Conservation (phyloP, 2,888 invertebrate genomes). For the Ceramica pisi region DNA sequence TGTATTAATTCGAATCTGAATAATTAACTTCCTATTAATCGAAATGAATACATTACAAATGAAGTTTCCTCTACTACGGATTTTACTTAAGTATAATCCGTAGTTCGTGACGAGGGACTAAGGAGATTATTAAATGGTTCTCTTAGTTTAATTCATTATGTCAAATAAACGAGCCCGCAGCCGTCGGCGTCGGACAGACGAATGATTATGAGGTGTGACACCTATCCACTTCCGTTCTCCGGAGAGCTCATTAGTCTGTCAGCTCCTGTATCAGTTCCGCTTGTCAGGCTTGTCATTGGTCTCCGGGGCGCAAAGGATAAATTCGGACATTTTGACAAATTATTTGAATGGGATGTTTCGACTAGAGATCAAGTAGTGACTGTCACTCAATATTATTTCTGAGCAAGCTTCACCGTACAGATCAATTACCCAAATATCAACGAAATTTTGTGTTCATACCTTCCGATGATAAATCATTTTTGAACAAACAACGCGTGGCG, state of each 20-base stretch:
- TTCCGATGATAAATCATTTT: conserved; percentile 15
- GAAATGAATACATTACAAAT: conserved; percentile 27
- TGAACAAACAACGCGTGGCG: conserved; percentile 5
- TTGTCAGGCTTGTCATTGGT: conserved; percentile 52
- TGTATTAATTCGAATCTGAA: conserved; percentile 19
- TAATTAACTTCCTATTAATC: conserved; percentile 41
- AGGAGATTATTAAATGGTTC: conserved; percentile 28
- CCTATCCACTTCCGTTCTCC: conserved; percentile 32
- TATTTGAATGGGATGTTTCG: conserved; percentile 32
- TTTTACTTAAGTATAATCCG: conserved; percentile 1
- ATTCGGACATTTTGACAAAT: conserved; percentile 48
- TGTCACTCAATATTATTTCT: not conserved
- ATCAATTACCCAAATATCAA: not conserved
- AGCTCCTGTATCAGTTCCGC: conserved; percentile 55
- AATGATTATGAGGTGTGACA: conserved; percentile 50
- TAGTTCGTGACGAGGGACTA: conserved; percentile 7
- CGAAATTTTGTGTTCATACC: not conserved
- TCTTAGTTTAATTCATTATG: conserved; percentile 40
- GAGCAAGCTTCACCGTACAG: not conserved
- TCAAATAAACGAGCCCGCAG: conserved; percentile 27
- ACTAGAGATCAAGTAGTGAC: not conserved
- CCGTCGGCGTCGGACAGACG: conserved; percentile 11
- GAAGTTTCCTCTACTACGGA: conserved; percentile 10
- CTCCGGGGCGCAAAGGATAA: conserved; percentile 29
- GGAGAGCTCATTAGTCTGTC: conserved; percentile 55